A percentile compares a stretch with the other conserved stretches of the same genome.
phyloP scores from a whole-genome alignment of 2,797 vertebrate genomes.

The Poliocrania exsul region DNA sequence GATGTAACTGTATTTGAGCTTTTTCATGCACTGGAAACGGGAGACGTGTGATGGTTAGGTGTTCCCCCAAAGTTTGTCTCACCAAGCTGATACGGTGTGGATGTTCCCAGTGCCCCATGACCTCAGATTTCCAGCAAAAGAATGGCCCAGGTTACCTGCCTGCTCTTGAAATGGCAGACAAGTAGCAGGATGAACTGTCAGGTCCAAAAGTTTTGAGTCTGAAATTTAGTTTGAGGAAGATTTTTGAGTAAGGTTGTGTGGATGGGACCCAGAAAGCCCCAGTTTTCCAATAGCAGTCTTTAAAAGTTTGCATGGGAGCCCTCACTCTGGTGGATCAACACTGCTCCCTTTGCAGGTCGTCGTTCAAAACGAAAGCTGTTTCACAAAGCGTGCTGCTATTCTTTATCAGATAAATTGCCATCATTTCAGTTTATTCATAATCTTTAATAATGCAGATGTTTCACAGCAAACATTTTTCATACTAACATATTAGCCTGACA shows the following conservation, averaged over 20 bases:
- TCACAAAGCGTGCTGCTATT: not conserved
- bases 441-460: conserved; percentile 50
- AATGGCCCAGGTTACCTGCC: not conserved
- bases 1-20: not conserved
- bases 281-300: not conserved
- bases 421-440: conserved; percentile 42
- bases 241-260: not conserved
- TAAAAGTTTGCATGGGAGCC: not conserved
- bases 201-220: not conserved
- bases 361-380: not conserved
- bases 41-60: not conserved
- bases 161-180: not conserved
- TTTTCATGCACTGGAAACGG: not conserved
- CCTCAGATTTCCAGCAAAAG: not conserved
- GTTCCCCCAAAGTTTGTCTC: not conserved
- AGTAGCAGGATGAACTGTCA: not conserved
- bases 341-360: not conserved
- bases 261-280: not conserved
- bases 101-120: not conserved
- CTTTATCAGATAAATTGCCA: conserved; percentile 9
- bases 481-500: conserved; percentile 35
- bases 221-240: not conserved
- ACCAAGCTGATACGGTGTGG: not conserved
- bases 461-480: conserved; percentile 37
- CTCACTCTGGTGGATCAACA: not conserved